Evolutionary conservation across 2,113 vertebrate genomes (phyloP), one percentile per base, ranked within the genome.

Genomic region (Anas platyrhynchos): DNA sequence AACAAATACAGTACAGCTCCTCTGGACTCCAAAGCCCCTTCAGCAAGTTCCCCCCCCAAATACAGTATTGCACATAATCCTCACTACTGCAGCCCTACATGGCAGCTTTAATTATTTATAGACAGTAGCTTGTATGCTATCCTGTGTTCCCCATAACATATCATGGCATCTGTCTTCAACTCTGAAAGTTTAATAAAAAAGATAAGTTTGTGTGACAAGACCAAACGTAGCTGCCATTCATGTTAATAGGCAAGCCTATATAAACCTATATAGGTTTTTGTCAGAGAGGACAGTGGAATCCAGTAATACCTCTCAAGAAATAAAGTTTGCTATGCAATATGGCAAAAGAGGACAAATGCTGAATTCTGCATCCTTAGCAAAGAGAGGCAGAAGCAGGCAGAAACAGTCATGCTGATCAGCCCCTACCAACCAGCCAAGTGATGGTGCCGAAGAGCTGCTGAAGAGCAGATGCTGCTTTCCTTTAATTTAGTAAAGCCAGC

Each of bases 371-470:
- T 58, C 23, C 36, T 41, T 27, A 31, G 52, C 27, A 38, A 15
- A 62, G 22, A 67, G 50, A 73, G n/a, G 46, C 32, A 68, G 58
- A 43, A 86, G 38, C 18, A 83, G 10, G n/a, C 41, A 62, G 50
- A 55, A 44, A 75, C 46, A 29, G 44, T 69, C 23, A 25, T 34
- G 71, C 75, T 86, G 72, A 83, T 76, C 56, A 59, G 46, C 55
- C n/a, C n/a, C 79, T 84, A 22, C 36, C 55, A 52, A 56, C 26
- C 56, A 38, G 72, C 50, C 76, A 91, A 93, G 59, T 34, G 50
- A 56, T 62, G 67, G 41, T 95, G n/a, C n/a, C n/a, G n/a, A 97
- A 90, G 74, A 95, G 54, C 88, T 95, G 90, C 77, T 90, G 72
- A 97, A 90, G 74, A 95, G 54, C 88, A 95, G 90, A 91, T 96